Evolutionary conservation across 2,113 vertebrate species (phyloP).

Genomic region (Anarrhichthys ocellatus): DNA sequence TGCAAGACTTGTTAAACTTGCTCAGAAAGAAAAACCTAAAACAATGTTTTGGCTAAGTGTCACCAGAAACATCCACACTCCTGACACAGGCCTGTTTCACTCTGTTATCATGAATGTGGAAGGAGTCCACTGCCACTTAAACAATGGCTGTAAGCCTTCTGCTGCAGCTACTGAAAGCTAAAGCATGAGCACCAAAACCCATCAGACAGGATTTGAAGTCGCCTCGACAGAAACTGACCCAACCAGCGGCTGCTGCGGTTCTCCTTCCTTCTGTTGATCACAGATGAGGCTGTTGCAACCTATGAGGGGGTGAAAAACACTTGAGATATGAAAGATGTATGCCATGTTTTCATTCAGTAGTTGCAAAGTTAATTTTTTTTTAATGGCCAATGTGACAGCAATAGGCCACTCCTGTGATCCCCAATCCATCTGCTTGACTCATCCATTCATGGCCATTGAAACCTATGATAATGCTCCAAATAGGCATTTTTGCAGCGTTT

Average conservation of each 20-base stretch:
- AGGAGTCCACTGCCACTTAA: not conserved
- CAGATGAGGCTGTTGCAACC: constrained; percentile 25
- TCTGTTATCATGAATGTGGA: not conserved
- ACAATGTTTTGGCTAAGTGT: not conserved
- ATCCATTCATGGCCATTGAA: not conserved
- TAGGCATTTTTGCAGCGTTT: no score
- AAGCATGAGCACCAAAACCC: constrained; percentile 42
- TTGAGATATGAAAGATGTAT: not conserved
- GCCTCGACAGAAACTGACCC: constrained; percentile 55
- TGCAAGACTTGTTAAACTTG: not conserved
- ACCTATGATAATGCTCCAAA: not conserved
- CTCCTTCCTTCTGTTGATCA: not conserved
- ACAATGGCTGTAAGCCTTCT: not conserved
- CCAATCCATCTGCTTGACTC: not conserved
- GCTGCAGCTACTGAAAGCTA: not conserved
- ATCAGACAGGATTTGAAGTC: constrained; percentile 71
- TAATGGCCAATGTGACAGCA: not conserved
- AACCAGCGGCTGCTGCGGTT: constrained; percentile 42
- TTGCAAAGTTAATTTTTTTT: not conserved
- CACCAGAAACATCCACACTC: not conserved
- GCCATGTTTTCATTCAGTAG: not conserved
- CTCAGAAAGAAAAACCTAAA: not conserved
- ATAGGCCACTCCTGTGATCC: not conserved
- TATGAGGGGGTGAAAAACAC: not conserved
- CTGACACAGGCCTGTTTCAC: not conserved